phyloP scores from a whole-genome alignment of 2,113 vertebrate genomes.

The Sapajus apella region DNA sequence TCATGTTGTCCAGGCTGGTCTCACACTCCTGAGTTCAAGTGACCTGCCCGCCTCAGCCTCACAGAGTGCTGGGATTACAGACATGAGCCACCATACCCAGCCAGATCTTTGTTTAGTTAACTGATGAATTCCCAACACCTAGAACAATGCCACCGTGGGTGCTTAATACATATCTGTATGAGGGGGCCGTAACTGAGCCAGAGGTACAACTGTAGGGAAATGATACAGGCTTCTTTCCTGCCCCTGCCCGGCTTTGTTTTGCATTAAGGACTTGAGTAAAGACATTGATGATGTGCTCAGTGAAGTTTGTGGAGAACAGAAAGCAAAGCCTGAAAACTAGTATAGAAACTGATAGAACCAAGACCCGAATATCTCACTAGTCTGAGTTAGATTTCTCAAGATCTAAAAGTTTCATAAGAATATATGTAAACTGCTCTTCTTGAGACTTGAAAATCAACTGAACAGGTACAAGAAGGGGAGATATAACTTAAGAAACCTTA shows the following conservation, averaged over 20 bases:
- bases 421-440: neutral
- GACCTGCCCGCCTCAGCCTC: too few species aligned
- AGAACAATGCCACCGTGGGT: neutral
- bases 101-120: neutral
- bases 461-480: neutral
- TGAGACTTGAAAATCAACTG: constrained; percentile 21
- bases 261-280: neutral
- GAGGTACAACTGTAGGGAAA: neutral
- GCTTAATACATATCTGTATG: neutral
- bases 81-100: too few species aligned
- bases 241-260: neutral
- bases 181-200: neutral
- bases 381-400: neutral
- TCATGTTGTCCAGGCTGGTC: too few species aligned
- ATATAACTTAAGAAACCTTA: neutral
- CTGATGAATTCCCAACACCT: neutral
- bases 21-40: too few species aligned
- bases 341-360: neutral
- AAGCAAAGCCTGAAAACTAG: neutral
- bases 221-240: neutral
- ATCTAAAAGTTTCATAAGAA: neutral
- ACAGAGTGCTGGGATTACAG: too few species aligned
- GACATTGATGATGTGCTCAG: neutral
- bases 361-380: neutral
- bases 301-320: neutral